phyloP scores from a whole-genome alignment of 2,888 invertebrate genomes.

The Anarsia innoxiella region DNA sequence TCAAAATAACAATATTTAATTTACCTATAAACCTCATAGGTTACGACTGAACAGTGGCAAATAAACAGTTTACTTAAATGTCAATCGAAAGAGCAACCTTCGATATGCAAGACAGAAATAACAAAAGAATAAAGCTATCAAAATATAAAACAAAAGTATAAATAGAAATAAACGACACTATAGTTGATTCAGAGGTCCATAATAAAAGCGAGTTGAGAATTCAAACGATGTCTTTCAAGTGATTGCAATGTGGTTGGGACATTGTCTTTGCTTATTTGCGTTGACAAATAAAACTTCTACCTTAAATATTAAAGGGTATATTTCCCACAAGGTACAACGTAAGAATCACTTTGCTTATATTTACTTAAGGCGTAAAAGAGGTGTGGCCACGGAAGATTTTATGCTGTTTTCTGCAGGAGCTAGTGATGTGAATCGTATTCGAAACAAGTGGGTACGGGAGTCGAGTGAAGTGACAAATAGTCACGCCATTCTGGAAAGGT shows the following conservation, averaged over 20 bases:
- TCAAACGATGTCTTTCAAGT: slow-evolving; percentile 54
- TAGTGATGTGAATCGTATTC: slow-evolving; percentile 66
- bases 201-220: slow-evolving; percentile 24
- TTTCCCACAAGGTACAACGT: neutral
- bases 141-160: no score
- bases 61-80: no score
- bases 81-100: no score
- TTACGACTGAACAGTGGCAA: no score
- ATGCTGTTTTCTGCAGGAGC: slow-evolving; percentile 26
- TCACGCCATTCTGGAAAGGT: slow-evolving; percentile 64
- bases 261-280: slow-evolving; percentile 51
- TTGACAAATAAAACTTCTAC: slow-evolving; percentile 47
- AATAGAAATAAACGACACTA: no score
- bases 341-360: neutral
- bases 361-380: slow-evolving; percentile 12
- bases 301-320: neutral
- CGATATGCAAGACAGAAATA: no score
- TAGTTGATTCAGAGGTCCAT: no score
- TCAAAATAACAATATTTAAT: no score
- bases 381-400: slow-evolving; percentile 12
- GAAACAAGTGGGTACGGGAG: slow-evolving; percentile 65
- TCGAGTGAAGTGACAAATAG: slow-evolving; percentile 73
- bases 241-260: slow-evolving; percentile 62
- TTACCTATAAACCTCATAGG: no score
- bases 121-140: no score